Evolutionary conservation across 1,140 invertebrate species (phyloP), one percentile per base, ranked within the genome.

Genomic region (Diorhabda elongata): DNA sequence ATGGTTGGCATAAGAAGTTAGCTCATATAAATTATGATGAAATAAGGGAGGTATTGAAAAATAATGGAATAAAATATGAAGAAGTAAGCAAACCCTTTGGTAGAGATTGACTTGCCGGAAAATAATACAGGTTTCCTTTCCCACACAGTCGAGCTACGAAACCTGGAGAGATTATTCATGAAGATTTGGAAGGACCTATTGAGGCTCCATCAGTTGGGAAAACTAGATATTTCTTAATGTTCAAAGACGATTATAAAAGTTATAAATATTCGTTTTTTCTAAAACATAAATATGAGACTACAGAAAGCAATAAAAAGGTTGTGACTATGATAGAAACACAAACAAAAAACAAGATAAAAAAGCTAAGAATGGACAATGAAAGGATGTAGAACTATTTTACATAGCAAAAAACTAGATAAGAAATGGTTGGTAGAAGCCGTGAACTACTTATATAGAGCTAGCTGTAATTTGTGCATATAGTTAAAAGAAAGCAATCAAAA

Each of bases 371-470:
- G 26, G 26, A 26, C 26, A 26, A 26, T 26, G 26, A 1, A 26
- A 26, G 26, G 26, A 26, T 26, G 26, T 26, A 26, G 26, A 26
- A 26, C 26, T 26, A 26, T 26, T 26, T 26, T 26, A 26, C 26
- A 26, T 1, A 26, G 26, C 26, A 26, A 26, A 26, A 26, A 26
- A 26, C 26, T 82, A 26, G 63, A 69, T 7, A 79, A 79, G 68
- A 73, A 64, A 56, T 70, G 80, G 58, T 83, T 79, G 79, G 82
- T 77, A 3, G 82, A 83, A 74, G 80, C 79, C 7, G 66, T 79
- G 2, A 79, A 81, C 70, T 80, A 76, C 9, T 77, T 80, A 5
- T 84, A 84, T 71, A 72, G 77, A 65, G 81, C 80, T 6, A 77
- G 79, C 42, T 77, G 60, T 57, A 81, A 78, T 61, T 80, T 5